Conservation (phyloP, 1,140 invertebrate genomes). For the Trichogramma pretiosum region DNA sequence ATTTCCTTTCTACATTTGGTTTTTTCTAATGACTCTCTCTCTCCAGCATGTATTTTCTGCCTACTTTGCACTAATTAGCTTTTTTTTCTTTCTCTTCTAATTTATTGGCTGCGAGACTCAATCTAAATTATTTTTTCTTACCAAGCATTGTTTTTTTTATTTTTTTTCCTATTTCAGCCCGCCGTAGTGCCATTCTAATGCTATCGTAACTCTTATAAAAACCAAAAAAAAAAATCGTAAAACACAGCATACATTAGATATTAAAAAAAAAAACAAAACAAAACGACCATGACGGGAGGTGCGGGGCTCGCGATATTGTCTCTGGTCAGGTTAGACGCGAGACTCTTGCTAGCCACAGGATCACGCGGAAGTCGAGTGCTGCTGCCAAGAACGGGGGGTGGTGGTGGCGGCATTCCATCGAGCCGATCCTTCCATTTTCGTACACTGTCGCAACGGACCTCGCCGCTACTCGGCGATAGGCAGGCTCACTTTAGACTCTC, state of each 20-base stretch:
- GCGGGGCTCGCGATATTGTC: neutral
- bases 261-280: neutral
- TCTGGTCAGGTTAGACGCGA: neutral
- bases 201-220: neutral
- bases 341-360: neutral
- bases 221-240: no score
- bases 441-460: neutral
- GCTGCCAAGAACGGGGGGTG: neutral
- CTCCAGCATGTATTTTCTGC: no score
- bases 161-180: slow-evolving; percentile 4
- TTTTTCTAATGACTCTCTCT: no score
- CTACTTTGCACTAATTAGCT: no score
- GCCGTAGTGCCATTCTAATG: no score
- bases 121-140: no score
- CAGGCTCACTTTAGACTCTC: neutral
- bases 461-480: neutral
- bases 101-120: no score
- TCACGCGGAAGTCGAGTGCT: neutral
- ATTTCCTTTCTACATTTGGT: no score
- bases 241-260: neutral
- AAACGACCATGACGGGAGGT: neutral
- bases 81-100: no score
- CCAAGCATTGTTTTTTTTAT: no score
- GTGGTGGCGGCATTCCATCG: neutral
- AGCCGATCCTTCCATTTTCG: neutral